These are phyloP conservation scores for Ctenomys sociabilis DNA, from an alignment of 2,113 vertebrate genomes.

Conservation along the genomic window DNA sequence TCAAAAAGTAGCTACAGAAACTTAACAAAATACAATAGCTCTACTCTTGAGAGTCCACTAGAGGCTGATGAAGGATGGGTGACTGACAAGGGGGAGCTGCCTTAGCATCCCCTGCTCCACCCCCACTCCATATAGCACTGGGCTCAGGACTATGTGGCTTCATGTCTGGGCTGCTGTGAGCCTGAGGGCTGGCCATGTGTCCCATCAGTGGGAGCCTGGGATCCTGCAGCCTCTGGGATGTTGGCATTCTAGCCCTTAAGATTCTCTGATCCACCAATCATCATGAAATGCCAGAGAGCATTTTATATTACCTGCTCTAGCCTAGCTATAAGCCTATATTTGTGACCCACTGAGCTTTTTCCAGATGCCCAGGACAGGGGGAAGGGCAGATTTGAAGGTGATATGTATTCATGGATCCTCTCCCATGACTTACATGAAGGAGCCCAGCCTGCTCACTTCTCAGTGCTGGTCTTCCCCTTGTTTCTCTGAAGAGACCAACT, in stretches of 20 bases:
- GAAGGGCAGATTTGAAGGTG: accelerated
- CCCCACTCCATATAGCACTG: background rate
- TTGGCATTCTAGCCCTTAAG: background rate
- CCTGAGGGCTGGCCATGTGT: background rate
- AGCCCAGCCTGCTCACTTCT: background rate
- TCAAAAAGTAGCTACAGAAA: background rate
- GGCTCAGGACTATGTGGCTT: accelerated
- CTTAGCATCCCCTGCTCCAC: background rate
- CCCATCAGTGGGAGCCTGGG: accelerated
- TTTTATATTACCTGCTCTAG: background rate
- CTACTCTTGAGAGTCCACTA: background rate
- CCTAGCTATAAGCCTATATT: background rate
- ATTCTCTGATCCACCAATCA: background rate
- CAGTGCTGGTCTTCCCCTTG: background rate
- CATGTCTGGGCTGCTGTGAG: background rate
- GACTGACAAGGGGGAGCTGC: too few species aligned
- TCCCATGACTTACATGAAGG: background rate
- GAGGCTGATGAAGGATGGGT: background rate
- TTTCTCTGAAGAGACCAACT: background rate
- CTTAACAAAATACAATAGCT: background rate
- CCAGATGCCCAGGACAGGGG: background rate
- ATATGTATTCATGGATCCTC: background rate
- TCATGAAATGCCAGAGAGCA: background rate
- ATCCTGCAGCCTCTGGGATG: background rate
- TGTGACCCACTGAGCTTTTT: background rate